phyloP scores from a whole-genome alignment of 1,140 invertebrate genomes.

The Arctopsyche grandis region DNA sequence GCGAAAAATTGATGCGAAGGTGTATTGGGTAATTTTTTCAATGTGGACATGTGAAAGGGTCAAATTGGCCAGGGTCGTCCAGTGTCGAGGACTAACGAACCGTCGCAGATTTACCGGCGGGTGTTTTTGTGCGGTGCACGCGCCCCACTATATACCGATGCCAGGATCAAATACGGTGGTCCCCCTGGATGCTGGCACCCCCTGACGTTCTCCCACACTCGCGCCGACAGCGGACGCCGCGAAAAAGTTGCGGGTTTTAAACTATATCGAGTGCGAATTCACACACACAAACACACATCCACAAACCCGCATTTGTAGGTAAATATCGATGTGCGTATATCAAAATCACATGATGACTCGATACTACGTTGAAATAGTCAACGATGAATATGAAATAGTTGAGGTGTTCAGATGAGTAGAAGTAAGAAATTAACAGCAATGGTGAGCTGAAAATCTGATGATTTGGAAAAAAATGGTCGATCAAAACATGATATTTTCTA shows the following conservation, averaged over 20 bases:
- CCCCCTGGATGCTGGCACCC: background rate
- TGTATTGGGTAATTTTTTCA: background rate
- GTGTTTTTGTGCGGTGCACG: conserved; percentile 38
- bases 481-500: too few species aligned
- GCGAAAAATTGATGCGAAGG: too few species aligned
- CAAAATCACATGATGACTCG: too few species aligned
- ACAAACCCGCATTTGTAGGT: too few species aligned
- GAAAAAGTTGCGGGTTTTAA: conserved; percentile 50
- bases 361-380: too few species aligned
- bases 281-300: too few species aligned
- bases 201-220: background rate
- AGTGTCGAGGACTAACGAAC: conserved; percentile 47
- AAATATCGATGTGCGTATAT: too few species aligned
- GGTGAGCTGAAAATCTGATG: too few species aligned
- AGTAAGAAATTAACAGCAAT: too few species aligned
- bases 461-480: too few species aligned
- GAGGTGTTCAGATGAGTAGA: too few species aligned
- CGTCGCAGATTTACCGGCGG: conserved; percentile 38
- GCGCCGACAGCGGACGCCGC: conserved; percentile 49
- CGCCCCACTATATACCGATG: conserved; percentile 33
- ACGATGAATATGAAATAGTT: too few species aligned
- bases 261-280: conserved; percentile 6
- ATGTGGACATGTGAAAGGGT: background rate
- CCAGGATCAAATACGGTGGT: conserved; percentile 46
- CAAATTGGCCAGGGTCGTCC: background rate